Evolutionary conservation across 2,113 vertebrate species (phyloP).

Genomic region (Tauraco erythrolophus): DNA sequence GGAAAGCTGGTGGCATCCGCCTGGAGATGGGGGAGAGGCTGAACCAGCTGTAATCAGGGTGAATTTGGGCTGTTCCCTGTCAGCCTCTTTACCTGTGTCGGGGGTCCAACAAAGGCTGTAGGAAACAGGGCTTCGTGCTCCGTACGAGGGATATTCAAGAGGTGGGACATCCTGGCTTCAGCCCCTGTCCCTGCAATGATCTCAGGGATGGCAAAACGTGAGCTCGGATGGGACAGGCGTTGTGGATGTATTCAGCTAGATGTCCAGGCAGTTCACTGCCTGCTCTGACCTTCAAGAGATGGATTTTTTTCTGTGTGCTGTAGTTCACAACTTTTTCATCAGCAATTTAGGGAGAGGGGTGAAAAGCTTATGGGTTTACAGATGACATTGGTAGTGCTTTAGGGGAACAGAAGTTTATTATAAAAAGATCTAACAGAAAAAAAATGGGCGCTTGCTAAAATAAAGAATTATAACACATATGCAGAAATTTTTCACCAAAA

Average conservation of each 20-base stretch:
- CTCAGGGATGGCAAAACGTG: not conserved
- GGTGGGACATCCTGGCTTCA: not conserved
- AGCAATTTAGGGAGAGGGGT: not conserved
- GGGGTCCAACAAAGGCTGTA: not conserved
- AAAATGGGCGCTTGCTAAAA: not conserved
- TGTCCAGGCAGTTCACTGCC: not conserved
- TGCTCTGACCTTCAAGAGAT: not conserved
- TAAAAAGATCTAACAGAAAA: not conserved
- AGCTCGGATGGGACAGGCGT: accelerated
- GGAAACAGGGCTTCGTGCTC: not conserved
- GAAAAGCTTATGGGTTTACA: not conserved
- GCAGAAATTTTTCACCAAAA: not conserved
- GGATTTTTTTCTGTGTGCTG: not conserved
- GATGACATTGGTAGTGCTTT: not conserved
- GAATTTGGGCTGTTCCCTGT: not conserved
- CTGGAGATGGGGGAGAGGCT: not conserved
- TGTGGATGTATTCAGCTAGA: accelerated
- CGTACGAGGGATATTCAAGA: accelerated
- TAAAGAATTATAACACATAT: not conserved
- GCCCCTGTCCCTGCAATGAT: not conserved
- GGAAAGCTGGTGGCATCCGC: not conserved
- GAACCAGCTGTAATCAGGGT: not conserved
- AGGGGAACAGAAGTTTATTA: not conserved
- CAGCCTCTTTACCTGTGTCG: not conserved
- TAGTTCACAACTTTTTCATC: not conserved